Base-by-base conservation (phyloP, 2,797 vertebrate species). In the Sebastolobus altivelis region DNA sequence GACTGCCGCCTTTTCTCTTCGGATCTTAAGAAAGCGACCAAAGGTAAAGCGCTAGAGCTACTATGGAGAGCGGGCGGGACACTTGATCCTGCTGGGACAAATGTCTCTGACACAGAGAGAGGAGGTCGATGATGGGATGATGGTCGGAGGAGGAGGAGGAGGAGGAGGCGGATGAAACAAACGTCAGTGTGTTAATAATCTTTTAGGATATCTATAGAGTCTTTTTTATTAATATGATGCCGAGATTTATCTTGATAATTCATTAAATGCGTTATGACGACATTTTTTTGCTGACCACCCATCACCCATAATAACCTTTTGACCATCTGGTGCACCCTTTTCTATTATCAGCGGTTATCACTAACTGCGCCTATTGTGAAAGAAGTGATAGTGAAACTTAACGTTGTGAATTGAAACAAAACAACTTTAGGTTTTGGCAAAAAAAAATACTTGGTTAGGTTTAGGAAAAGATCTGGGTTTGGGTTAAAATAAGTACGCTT, bases 11-110 rank as follows among this genome's bases (percentile, higher is more conserved):
- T 40, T 16, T n/a, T 59, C n/a, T 60, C 58, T 29, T 55, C 43
- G 71, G 81, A 87, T 76, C 72, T 72, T 22, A 6, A 29, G 59
- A 69, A n/a, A 49, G 20, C 43, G 69, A 38, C 13, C 5, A 16
- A 81, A 92, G 93, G 92, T 90, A 88, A 86, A n/a, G 49, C 1
- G 49, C 20, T 54, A 54, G 22, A 74, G 56, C 58, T 4, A 14
- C 20, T 20, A 49, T 4, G 8, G 8, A 49, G 46, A 35, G 67
- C 74, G 43, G 61, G 37, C 14, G 56, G 81, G 65, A 77, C 77
- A 20, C 25, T 38, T 22, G 22, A 31, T 60, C 18, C 61, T n/a
- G 70, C 37, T 13, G 38, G 87, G 89, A 80, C 72, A 52, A 8
- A 79, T 29, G 16, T 68, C 8, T 72, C 4, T 40, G 49, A 73